A percentile compares a stretch with the other conserved stretches of the same genome.
Conservation (phyloP, 2,113 vertebrate species). For the Crocuta crocuta region DNA sequence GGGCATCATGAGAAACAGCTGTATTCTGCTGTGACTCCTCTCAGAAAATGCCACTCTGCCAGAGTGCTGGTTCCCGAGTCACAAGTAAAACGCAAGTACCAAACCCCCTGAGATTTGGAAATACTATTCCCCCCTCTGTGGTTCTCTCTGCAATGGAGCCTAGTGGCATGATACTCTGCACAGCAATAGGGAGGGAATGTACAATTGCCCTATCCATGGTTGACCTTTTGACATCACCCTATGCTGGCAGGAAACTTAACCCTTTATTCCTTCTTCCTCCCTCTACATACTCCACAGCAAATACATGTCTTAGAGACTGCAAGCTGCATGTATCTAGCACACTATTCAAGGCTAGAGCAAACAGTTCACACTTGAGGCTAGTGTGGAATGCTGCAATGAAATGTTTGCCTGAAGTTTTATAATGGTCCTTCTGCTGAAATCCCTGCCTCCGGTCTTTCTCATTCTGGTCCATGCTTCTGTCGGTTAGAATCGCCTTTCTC, state of each 20-base stretch:
- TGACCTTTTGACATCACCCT: background rate
- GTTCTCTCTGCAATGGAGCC: background rate
- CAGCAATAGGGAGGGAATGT: background rate
- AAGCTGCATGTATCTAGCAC: background rate
- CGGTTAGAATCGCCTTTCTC: background rate
- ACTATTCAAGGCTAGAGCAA: background rate
- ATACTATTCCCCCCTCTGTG: background rate
- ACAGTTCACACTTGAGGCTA: no score
- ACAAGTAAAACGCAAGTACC: background rate
- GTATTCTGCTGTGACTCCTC: background rate
- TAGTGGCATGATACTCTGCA: background rate
- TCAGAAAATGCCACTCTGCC: background rate
- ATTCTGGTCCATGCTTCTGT: background rate
- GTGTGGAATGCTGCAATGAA: rapidly evolving
- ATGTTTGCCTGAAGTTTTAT: background rate
- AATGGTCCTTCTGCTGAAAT: background rate
- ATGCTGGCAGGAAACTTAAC: background rate
- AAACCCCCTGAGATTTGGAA: background rate
- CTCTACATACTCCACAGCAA: background rate
- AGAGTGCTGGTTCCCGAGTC: background rate
- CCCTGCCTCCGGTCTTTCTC: background rate
- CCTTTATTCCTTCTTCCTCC: background rate
- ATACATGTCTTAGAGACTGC: background rate
- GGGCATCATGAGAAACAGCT: background rate
- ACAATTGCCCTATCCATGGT: background rate